Base-by-base conservation (phyloP, 2,888 invertebrate genomes). In the Rhogogaster chlorosoma region DNA sequence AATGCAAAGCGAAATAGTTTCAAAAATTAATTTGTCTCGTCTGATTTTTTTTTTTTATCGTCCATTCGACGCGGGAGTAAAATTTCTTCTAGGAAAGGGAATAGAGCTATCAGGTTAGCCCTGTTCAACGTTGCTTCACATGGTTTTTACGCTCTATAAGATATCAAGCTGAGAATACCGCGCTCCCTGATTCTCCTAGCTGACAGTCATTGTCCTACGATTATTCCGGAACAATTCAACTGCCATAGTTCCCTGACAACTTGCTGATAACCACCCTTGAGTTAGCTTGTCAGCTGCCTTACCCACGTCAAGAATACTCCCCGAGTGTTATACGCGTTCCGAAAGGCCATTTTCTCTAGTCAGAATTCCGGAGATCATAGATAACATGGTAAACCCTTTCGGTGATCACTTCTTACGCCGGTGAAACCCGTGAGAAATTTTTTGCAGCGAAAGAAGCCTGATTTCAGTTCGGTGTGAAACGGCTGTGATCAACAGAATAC, bases 291-390 rank as follows among this genome's bases (percentile, higher is more conserved):
- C 49, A 77, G 29, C 77, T 77, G 49, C 49, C 49, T 29, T 42
- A 77, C 77, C 77, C 77, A 77, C 29, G 77, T 77, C 77, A 77
- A 53, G 49, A 49, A 77, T 77, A 29, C 53, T 77, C 49, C 77
- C n/a, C n/a, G 29, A 18, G 10, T 49, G 32, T 77, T 29, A 49
- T 29, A 29, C 9, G n/a, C 22, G 18, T n/a, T 53, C 18, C 2
- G 18, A 49, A 77, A 45, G 49, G 26, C 53, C 32, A 7, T 49
- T 77, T 29, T 53, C 42, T 53, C 15, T 53, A n/a, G 42, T 53
- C 29, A 1, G 53, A 77, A 18, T 26, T 29, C 12, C 7, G 53
- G 18, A n/a, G 26, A 75, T 75, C 75, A 15, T 53, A 29, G 49
- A 32, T 32, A 49, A 4, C 42, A 22, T 10, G 38, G 22, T 9